Conservation (phyloP, 1,140 invertebrate species). For the Camponotus floridanus region DNA sequence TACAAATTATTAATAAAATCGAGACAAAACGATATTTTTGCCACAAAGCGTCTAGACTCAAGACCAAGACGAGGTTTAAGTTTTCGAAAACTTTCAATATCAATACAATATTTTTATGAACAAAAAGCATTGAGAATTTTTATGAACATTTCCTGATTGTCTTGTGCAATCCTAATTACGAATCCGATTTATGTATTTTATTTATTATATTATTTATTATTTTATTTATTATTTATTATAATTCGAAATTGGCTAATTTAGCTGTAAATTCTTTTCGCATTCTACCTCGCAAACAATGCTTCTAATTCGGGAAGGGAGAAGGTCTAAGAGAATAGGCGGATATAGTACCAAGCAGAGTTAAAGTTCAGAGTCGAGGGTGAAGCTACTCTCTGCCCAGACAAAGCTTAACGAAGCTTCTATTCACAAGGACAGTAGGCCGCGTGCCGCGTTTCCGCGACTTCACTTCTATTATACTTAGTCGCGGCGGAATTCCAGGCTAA, state of each 20-base stretch:
- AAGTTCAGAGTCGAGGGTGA: slow-evolving; percentile 34
- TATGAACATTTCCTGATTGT: too few species aligned
- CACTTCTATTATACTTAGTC: slow-evolving; percentile 77
- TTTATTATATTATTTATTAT: too few species aligned
- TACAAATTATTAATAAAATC: too few species aligned
- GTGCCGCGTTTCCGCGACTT: slow-evolving; percentile 71
- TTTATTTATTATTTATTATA: neutral
- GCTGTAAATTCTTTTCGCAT: neutral
- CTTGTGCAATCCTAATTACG: neutral
- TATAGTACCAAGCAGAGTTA: slow-evolving; percentile 42
- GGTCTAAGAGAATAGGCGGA: slow-evolving; percentile 41
- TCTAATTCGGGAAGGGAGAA: slow-evolving; percentile 16
- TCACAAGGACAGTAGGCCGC: slow-evolving; percentile 76
- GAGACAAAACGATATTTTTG: too few species aligned
- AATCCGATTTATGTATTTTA: neutral
- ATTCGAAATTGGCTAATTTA: neutral
- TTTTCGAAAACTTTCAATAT: too few species aligned
- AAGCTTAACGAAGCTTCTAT: slow-evolving; percentile 80
- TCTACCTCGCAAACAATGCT: neutral
- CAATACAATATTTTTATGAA: too few species aligned
- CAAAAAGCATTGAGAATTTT: too few species aligned
- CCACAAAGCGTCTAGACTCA: too few species aligned
- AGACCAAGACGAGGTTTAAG: too few species aligned
- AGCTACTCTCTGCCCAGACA: slow-evolving; percentile 71
- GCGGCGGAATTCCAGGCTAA: slow-evolving; percentile 71